Evolutionary conservation across 2,113 vertebrate species (phyloP).

Genomic region (Microcebus griseorufus): DNA sequence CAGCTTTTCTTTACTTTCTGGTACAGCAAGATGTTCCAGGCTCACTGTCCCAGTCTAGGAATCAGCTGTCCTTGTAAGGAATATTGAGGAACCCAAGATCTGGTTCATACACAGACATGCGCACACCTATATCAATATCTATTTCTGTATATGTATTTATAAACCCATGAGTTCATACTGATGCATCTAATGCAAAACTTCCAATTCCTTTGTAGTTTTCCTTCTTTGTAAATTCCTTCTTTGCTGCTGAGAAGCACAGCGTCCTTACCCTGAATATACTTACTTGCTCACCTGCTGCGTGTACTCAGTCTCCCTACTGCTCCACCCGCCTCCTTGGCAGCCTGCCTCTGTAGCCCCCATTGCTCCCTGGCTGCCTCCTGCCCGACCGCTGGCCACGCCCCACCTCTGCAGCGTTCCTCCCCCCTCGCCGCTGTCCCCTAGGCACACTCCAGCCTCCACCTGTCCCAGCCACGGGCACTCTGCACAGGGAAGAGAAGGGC

Average conservation of each 20-base stretch:
- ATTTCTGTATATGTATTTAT: neutral
- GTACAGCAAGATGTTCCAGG: neutral
- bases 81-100: neutral
- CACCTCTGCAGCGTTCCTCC: neutral
- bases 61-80: neutral
- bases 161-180: neutral
- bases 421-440: neutral
- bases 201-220: neutral
- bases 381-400: neutral
- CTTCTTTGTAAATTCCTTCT: neutral
- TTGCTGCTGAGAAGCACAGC: neutral
- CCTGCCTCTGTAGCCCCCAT: neutral
- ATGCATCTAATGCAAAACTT: neutral
- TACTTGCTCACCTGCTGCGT: neutral
- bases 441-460: neutral
- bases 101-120: neutral
- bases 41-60: neutral
- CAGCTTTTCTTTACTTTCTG: neutral
- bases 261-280: neutral
- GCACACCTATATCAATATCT: neutral
- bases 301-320: neutral
- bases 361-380: neutral
- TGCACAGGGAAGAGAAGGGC: neutral
- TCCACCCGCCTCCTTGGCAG: neutral
- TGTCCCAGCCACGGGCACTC: neutral